Conservation (phyloP, 2,797 vertebrate species). For the Oreochromis mossambicus region DNA sequence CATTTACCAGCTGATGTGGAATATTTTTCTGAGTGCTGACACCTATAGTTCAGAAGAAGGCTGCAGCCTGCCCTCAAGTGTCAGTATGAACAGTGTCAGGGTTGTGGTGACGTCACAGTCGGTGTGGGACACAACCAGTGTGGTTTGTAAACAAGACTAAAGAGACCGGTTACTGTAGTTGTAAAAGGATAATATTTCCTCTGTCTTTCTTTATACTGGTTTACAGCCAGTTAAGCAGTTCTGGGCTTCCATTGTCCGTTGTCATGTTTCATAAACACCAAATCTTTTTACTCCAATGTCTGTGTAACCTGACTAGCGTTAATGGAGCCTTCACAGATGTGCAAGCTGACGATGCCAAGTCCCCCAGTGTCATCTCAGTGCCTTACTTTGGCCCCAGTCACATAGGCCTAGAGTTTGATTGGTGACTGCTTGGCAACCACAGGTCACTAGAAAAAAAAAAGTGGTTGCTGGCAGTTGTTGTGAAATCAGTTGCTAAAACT, state of each 20-base stretch:
- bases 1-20: neutral
- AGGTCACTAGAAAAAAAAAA: neutral
- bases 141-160: neutral
- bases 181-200: neutral
- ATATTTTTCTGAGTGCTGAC: fast-evolving
- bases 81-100: neutral
- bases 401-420: neutral
- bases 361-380: neutral
- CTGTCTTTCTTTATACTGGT: neutral
- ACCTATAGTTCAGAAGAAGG: neutral
- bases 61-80: neutral
- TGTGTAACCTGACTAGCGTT: fast-evolving
- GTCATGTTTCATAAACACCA: neutral
- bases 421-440: neutral
- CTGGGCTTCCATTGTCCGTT: fast-evolving
- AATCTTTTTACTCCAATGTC: neutral
- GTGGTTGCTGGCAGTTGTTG: neutral
- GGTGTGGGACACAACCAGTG: fast-evolving
- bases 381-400: neutral
- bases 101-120: neutral
- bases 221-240: neutral
- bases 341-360: neutral
- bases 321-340: neutral
- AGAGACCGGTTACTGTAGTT: neutral
- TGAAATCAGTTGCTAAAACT: neutral